Percentiles rank a stretch among this genome's conserved stretches.
phyloP scores from a whole-genome alignment of 2,797 vertebrate genomes.

The Tangara arthus region DNA sequence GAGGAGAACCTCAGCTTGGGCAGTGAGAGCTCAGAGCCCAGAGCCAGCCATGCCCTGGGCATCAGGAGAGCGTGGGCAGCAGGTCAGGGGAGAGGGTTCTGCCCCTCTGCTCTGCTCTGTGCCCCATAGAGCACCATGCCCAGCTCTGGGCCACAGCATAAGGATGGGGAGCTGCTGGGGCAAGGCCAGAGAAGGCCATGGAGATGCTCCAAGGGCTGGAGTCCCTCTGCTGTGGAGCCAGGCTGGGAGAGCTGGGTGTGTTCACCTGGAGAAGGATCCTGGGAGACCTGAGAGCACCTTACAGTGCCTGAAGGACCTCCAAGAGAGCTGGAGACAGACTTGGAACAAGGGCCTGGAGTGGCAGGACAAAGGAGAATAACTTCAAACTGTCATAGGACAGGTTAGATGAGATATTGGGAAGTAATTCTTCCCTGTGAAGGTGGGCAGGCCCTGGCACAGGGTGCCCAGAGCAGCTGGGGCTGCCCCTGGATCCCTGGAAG shows the following conservation, averaged over 20 bases:
- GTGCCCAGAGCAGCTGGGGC: background rate
- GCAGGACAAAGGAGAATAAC: background rate
- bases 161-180: background rate
- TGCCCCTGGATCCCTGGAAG: too few relatives aligned
- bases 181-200: background rate
- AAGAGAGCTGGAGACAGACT: background rate
- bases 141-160: background rate
- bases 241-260: background rate
- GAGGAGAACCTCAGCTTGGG: background rate
- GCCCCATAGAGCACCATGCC: background rate
- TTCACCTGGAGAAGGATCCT: background rate
- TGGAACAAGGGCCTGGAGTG: background rate
- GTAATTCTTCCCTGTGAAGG: too few relatives aligned
- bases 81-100: background rate
- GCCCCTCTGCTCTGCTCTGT: background rate
- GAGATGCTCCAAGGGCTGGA: background rate
- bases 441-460: fast-evolving
- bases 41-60: background rate
- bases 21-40: background rate
- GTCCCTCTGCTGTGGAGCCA: background rate
- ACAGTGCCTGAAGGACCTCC: background rate
- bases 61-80: background rate
- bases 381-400: background rate
- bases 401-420: background rate
- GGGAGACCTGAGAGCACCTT: background rate